A percentile compares a stretch with the other conserved stretches of the same genome.
phyloP scores from a whole-genome alignment of 2,797 vertebrate genomes.

The Betta splendens region DNA sequence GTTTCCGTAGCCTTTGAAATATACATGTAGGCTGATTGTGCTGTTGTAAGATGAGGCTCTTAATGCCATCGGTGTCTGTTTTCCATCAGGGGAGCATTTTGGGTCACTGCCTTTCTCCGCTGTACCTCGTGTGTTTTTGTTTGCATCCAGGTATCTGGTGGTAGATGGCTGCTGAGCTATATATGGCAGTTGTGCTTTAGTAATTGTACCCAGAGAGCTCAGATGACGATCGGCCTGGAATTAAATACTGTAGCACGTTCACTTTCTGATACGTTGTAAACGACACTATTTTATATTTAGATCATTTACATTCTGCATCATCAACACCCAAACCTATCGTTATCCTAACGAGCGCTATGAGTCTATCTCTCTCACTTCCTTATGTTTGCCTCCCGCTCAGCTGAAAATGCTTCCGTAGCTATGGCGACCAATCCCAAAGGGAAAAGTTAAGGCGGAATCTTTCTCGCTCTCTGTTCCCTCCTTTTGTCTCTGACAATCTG shows the following conservation, averaged over 20 bases:
- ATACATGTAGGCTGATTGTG: conserved; percentile 78
- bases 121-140: conserved; percentile 45
- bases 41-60: conserved; percentile 71
- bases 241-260: background rate
- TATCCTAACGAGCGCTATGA: background rate
- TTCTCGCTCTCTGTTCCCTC: conserved; percentile 49
- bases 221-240: background rate
- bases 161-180: conserved; percentile 22
- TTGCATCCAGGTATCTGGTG: conserved; percentile 57
- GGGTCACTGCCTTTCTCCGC: conserved; percentile 53
- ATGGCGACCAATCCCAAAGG: conserved; percentile 78
- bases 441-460: conserved; percentile 69
- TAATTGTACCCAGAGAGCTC: conserved; percentile 19
- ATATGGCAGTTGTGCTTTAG: conserved; percentile 31
- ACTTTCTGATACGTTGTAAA: background rate
- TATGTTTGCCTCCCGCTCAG: conserved; percentile 58
- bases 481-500: conserved; percentile 58
- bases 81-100: conserved; percentile 51
- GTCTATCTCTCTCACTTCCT: conserved; percentile 29
- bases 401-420: conserved; percentile 73
- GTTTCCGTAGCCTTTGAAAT: conserved; percentile 76
- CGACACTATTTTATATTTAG: background rate
- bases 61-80: conserved; percentile 50
- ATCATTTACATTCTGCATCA: background rate
- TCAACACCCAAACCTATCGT: background rate